These are phyloP conservation scores for Anastrepha obliqua DNA, from an alignment of 1,140 invertebrate species.

Conservation along the genomic window DNA sequence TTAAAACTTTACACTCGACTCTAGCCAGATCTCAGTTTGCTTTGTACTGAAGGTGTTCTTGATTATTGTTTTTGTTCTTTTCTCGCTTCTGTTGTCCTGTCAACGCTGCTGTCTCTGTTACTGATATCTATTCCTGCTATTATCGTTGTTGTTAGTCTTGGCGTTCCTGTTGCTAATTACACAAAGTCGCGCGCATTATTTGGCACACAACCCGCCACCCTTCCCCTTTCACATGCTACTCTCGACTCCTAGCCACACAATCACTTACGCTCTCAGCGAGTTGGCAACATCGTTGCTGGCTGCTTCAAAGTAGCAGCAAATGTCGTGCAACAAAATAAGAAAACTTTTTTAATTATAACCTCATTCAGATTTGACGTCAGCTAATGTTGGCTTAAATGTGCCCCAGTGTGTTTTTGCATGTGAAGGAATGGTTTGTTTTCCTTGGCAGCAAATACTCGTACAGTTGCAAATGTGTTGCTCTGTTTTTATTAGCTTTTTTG, in stretches of 20 bases:
- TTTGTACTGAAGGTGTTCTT: not conserved
- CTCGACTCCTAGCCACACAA: not conserved
- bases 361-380: constrained; percentile 72
- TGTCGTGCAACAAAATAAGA: constrained; percentile 66
- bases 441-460: not conserved
- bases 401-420: not conserved
- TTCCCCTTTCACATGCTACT: not conserved
- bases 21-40: not conserved
- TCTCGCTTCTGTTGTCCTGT: not conserved
- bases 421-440: not conserved
- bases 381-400: constrained; percentile 41
- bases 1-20: not conserved
- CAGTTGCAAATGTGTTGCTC: constrained; percentile 3
- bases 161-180: constrained; percentile 11
- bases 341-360: constrained; percentile 74
- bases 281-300: not conserved
- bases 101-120: not conserved
- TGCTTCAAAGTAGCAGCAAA: not conserved
- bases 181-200: not conserved
- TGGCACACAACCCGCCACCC: not conserved
- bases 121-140: constrained; percentile 1
- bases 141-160: not conserved
- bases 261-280: not conserved
- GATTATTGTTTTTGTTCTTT: not conserved
- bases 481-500: not conserved